Base-by-base conservation (phyloP, 2,888 invertebrate genomes). In the Tridacna gigas region DNA sequence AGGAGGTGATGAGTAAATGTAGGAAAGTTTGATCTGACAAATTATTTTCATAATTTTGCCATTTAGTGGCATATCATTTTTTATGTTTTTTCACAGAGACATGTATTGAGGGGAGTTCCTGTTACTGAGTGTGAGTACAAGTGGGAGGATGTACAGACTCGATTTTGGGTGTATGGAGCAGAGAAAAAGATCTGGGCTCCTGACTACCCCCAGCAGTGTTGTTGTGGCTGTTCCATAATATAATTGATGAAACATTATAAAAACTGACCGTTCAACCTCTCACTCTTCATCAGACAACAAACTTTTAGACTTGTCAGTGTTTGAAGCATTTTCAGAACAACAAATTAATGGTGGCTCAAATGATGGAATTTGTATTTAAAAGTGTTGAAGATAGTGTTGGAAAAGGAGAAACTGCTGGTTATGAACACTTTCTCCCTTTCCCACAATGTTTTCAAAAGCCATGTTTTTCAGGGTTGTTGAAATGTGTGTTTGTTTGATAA, bases 171-270 rank as follows among this genome's bases (percentile, higher is more conserved):
- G 11, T 95, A 94, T 86, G 95, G 95, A 4, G 88, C 89, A 67
- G 94, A 95, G 84, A 90, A 91, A 75, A 91, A 91, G 71, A 93
- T 94, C 12, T 89, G 93, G 81, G 93, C 93, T n/a, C 93, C 94
- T 1, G 91, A 94, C 82, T 95, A 95, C 83, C 95, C 95, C 18
- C 93, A 94, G 80, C 91, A 91, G 60, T 93, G 92, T 79, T 94
- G 94, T 89, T 94, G 93, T 61, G 92, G 92, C 15, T 92, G 91
- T 71, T 25, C 71, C 7, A 22, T 71, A 0, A 71, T 71, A 12
- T 71, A 71, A 67, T 3, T 67, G n/a, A n/a, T n/a, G n/a, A n/a
- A n/a, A n/a, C n/a, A n/a, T n/a, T 7, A 37, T 7, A 37, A 37
- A 37, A 37, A 4, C 37, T 37, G 37, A 37, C 37, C 37, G 3